Base-by-base conservation (phyloP, 2,113 vertebrate genomes). In the Verasper variegatus region DNA sequence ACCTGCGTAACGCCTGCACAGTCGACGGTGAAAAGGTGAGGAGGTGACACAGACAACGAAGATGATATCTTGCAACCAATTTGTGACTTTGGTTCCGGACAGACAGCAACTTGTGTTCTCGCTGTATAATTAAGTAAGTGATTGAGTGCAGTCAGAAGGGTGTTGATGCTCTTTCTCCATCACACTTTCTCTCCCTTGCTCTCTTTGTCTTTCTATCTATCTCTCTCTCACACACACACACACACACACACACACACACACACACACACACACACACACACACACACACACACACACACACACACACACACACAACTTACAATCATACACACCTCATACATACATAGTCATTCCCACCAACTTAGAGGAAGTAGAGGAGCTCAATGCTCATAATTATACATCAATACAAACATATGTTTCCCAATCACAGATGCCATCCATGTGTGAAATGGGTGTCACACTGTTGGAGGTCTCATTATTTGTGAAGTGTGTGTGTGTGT, bases 401-500 rank as follows among this genome's bases (percentile, higher is more conserved):
- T 94, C 92, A 92, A 93, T 92, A 92, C 83, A 88, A 91, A 93
- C 92, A 93, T 86, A 85, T 91, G 89, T 93, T 92, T 92, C 86
- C 90, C 92, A 89, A 90, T 94, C 91, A 91, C 87, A 87, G 90
- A 87, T 91, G 86, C 75, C 89, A 88, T 86, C 90, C 93, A 93
- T 93, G 94, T 95, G 93, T 94, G 93, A 95, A 94, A 94, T 94
- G 91, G 92, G 88, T 91, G 92, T 86, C 86, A 89, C 85, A 82
- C 85, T 51, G 62, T 87, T 80, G 80, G 87, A 89, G 79, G 88
- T 83, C 87, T 93, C 88, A 89, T 92, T 93, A 92, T 89, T 89
- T 70, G 68, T 74, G 45, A 79, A 82, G 63, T 54, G 72, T 69
- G 72, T 26, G 31, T 21, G 67, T 1, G 51, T 35, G 63, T 40